A percentile compares a stretch with the other conserved stretches of the same genome.
These are phyloP conservation scores for Dynastes grantii DNA, from an alignment of 2,888 invertebrate genomes.

Conservation along the genomic window DNA sequence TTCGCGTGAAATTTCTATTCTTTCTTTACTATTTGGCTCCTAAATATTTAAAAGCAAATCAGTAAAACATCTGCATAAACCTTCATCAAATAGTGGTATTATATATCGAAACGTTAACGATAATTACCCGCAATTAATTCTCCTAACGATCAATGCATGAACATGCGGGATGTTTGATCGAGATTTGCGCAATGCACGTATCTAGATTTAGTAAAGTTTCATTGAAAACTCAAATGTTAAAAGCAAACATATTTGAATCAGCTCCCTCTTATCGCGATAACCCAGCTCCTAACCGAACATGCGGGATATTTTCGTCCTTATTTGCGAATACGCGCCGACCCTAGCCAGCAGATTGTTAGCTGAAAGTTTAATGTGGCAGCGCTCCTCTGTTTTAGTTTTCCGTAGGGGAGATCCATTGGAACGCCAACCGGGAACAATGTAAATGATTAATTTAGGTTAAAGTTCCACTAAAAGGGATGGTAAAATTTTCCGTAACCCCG, in stretches of 20 bases:
- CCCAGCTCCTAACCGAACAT: conserved; percentile 59
- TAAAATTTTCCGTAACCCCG: no score
- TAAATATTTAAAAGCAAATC: no score
- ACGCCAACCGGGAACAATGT: conserved; percentile 59
- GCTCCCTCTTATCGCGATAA: conserved; percentile 60
- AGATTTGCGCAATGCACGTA: no score
- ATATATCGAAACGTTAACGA: no score
- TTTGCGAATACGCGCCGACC: conserved; percentile 58
- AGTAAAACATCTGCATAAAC: no score
- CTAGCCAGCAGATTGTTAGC: conserved; percentile 54
- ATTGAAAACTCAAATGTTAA: conserved; percentile 25
- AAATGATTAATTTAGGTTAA: conserved; percentile 67
- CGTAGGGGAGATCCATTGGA: conserved; percentile 53
- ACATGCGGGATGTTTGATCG: no score
- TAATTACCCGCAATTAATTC: no score
- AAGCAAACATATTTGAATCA: conserved; percentile 56
- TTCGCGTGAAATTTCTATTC: no score
- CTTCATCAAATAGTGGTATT: no score
- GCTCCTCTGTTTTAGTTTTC: conserved; percentile 33
- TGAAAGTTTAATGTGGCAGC: conserved; percentile 47
- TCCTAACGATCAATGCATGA: no score
- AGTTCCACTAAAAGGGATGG: conserved; percentile 63
- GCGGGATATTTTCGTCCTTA: conserved; percentile 56
- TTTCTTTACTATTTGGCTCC: no score
- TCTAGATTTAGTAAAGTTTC: no score